Evolutionary conservation across 53 echinoderm and acorn worm genomes (phyloP).

Genomic region (Paracentrotus lividus): DNA sequence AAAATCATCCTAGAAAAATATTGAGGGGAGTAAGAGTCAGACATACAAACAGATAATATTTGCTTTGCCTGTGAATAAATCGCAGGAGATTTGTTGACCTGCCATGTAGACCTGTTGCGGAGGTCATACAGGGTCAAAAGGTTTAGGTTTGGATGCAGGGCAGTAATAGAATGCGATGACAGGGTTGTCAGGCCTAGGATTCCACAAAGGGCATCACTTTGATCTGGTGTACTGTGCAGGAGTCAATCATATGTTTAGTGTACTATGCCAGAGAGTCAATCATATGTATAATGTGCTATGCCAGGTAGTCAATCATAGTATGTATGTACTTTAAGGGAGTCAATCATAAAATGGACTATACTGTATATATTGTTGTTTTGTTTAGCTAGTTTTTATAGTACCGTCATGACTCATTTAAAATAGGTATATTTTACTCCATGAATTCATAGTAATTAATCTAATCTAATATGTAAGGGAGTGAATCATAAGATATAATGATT

Average conservation of each 20-base stretch:
- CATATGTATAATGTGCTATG: not conserved
- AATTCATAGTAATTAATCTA: too few relatives aligned
- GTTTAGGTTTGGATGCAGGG: constrained; percentile 59
- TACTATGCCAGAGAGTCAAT: not conserved
- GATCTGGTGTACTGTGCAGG: not conserved
- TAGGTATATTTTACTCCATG: too few relatives aligned
- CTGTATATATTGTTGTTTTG: too few relatives aligned
- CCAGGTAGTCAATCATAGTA: not conserved
- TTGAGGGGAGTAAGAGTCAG: constrained; percentile 4
- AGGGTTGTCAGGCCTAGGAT: constrained; percentile 33
- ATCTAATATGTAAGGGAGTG: too few relatives aligned
- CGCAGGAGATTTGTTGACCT: constrained; percentile 58
- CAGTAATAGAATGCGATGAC: constrained; percentile 66
- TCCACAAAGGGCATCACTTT: constrained; percentile 49
- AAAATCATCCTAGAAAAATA: not conserved
- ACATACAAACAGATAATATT: constrained; percentile 55
- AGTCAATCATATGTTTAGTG: not conserved
- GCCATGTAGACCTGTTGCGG: constrained; percentile 54
- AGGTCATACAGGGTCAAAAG: constrained; percentile 58
- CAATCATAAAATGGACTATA: too few relatives aligned
- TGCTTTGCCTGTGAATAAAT: constrained; percentile 49
- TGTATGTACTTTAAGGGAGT: not conserved
- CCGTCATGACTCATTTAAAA: too few relatives aligned
- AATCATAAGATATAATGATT: too few relatives aligned
- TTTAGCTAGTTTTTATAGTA: too few relatives aligned